Conservation (phyloP, 2,113 vertebrate genomes). For the Sander vitreus region DNA sequence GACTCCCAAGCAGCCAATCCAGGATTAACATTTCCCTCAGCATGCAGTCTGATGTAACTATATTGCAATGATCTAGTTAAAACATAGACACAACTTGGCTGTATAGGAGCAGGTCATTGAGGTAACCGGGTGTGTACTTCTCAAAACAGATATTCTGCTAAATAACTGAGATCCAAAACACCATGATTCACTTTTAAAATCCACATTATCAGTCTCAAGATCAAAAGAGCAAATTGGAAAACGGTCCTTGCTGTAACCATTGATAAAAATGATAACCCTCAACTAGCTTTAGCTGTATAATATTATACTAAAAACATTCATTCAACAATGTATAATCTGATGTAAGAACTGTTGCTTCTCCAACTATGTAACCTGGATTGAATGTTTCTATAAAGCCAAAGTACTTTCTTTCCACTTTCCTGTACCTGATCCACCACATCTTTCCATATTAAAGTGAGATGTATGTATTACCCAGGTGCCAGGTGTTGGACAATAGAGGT, state of each 20-base stretch:
- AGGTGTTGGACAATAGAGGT: conserved; percentile 25
- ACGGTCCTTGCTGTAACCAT: not conserved
- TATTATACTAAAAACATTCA: not conserved
- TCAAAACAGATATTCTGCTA: conserved; percentile 25
- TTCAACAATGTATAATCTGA: conserved; percentile 1
- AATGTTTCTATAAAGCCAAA: not conserved
- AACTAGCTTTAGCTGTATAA: not conserved
- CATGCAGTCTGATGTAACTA: conserved; percentile 33
- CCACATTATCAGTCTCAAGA: not conserved
- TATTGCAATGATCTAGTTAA: conserved; percentile 24
- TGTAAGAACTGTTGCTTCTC: not conserved
- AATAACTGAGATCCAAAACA: conserved; percentile 1
- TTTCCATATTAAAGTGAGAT: conserved; percentile 7
- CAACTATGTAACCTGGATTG: not conserved
- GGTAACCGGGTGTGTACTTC: not conserved
- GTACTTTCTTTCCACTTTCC: not conserved
- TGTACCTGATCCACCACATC: not conserved
- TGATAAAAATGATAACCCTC: not conserved
- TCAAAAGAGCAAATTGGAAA: not conserved
- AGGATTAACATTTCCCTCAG: not conserved
- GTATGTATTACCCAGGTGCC: not conserved
- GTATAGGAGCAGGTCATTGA: not conserved
- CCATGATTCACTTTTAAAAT: conserved; percentile 9
- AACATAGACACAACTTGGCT: conserved; percentile 37
- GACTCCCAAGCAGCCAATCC: not conserved